These are phyloP conservation scores for Lutjanus erythropterus DNA, from an alignment of 2,113 vertebrate species.

Conservation along the genomic window DNA sequence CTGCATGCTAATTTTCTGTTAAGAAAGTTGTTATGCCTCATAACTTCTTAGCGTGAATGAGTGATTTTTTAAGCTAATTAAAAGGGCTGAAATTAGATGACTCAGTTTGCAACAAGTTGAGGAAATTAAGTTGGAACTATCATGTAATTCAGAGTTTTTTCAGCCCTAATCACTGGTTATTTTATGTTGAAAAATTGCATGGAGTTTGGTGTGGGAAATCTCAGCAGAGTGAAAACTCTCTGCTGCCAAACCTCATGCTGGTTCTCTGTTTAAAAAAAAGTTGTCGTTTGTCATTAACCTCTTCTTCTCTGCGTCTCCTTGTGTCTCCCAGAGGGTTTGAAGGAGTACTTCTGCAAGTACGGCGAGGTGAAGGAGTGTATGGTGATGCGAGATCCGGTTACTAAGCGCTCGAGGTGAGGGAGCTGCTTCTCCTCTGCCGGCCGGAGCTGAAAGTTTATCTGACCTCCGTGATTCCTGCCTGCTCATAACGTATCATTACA, in stretches of 20 bases:
- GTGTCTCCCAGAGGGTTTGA: constrained; percentile 92
- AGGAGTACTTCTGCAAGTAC: constrained; percentile 99
- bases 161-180: rapidly evolving
- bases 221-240: constrained; percentile 24
- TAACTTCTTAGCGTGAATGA: no score
- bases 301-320: constrained; percentile 16
- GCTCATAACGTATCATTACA: constrained; percentile 70
- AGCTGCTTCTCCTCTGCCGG: constrained; percentile 58
- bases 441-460: constrained; percentile 80
- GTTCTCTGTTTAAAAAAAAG: background rate
- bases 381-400: constrained; percentile 99
- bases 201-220: constrained; percentile 27
- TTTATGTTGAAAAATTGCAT: background rate
- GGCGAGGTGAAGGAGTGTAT: constrained; percentile 99
- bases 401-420: constrained; percentile 98
- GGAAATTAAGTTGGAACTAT: background rate
- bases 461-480: constrained; percentile 77
- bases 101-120: background rate
- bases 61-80: constrained; percentile 17
- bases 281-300: background rate
- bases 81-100: constrained; percentile 26
- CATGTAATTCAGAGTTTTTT: background rate
- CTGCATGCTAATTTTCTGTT: no score
- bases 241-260: background rate
- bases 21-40: no score